phyloP scores from a whole-genome alignment of 2,113 vertebrate genomes.

The Tragelaphus imberbis region DNA sequence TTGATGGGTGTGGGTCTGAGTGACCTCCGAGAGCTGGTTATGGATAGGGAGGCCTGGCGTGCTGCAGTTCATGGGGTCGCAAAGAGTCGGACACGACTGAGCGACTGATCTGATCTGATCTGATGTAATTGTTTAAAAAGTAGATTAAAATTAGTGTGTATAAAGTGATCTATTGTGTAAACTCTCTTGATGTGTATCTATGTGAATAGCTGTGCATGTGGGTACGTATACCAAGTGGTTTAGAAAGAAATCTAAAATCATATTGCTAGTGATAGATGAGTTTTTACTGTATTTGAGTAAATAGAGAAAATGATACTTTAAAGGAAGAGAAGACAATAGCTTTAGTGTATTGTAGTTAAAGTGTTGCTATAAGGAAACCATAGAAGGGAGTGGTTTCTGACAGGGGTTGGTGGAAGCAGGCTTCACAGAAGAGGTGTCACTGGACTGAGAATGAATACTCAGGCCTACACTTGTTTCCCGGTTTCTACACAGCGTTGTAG shows the following conservation, averaged over 20 bases:
- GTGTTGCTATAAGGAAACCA: not conserved
- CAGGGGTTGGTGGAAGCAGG: fast-evolving
- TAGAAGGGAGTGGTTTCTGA: not conserved
- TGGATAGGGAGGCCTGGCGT: too few species aligned
- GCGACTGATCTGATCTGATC: too few species aligned
- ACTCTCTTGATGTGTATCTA: not conserved
- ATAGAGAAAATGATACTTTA: not conserved
- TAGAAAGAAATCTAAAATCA: not conserved
- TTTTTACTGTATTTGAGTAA: not conserved
- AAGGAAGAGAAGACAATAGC: not conserved
- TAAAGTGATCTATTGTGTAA: not conserved
- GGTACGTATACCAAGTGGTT: not conserved
- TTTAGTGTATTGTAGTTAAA: not conserved
- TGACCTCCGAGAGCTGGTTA: too few species aligned
- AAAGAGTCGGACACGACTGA: too few species aligned
- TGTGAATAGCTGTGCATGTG: not conserved
- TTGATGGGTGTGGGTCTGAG: too few species aligned
- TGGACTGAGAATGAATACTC: not conserved
- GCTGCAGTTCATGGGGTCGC: too few species aligned
- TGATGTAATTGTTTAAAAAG: not conserved
- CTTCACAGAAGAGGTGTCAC: not conserved
- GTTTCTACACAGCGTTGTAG: not conserved
- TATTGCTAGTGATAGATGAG: not conserved
- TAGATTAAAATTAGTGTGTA: not conserved
- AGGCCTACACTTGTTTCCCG: not conserved